phyloP scores from a whole-genome alignment of 1,140 invertebrate species.

The Trachymyrmex cornetzi region DNA sequence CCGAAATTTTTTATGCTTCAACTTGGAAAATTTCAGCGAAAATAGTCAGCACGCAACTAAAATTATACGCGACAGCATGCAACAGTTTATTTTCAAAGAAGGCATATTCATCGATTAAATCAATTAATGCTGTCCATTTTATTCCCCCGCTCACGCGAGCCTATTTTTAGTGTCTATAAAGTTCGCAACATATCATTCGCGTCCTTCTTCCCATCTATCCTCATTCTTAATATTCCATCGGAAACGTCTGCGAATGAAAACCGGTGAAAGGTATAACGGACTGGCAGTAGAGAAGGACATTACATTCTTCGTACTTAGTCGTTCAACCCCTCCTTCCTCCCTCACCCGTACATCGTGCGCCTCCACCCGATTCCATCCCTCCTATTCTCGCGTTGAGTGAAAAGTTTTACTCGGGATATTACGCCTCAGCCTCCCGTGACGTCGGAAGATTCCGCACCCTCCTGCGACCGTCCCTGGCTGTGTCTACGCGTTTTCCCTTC shows the following conservation, averaged over 20 bases:
- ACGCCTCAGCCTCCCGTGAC: slow-evolving; percentile 79
- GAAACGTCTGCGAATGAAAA: slow-evolving; percentile 79
- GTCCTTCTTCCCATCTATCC: slow-evolving; percentile 69
- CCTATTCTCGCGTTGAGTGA: slow-evolving; percentile 85
- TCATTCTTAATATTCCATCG: slow-evolving; percentile 80
- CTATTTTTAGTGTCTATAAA: slow-evolving; percentile 26
- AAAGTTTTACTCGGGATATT: slow-evolving; percentile 87
- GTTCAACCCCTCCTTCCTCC: slow-evolving; percentile 52
- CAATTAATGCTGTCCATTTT: slow-evolving; percentile 10
- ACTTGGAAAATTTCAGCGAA: neutral
- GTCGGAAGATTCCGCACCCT: slow-evolving; percentile 71
- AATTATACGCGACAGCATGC: neutral
- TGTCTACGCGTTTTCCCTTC: slow-evolving; percentile 55
- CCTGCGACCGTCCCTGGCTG: slow-evolving; percentile 64
- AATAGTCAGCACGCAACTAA: neutral
- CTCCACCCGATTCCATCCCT: slow-evolving; percentile 57
- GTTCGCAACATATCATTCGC: slow-evolving; percentile 8
- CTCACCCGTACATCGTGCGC: slow-evolving; percentile 67
- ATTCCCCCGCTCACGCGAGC: neutral
- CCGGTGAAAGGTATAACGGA: slow-evolving; percentile 77
- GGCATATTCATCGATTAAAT: neutral
- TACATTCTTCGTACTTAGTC: slow-evolving; percentile 82
- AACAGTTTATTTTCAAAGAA: slow-evolving; percentile 1
- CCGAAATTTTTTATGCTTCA: neutral
- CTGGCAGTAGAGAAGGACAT: slow-evolving; percentile 74